These are phyloP conservation scores for Electrona antarctica DNA, from an alignment of 2,113 vertebrate genomes.

Conservation along the genomic window DNA sequence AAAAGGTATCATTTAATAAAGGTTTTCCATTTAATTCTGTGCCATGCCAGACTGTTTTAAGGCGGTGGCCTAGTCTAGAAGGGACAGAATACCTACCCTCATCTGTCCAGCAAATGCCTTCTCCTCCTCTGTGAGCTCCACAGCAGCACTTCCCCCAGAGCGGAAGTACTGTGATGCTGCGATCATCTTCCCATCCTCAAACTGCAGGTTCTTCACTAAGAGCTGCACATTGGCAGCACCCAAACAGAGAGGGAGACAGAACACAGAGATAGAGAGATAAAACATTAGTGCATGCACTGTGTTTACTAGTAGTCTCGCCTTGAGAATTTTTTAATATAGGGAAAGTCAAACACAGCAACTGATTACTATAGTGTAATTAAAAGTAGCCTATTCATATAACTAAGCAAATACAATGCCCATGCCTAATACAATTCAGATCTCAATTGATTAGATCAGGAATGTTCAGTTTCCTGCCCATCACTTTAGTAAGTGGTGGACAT, in stretches of 20 bases:
- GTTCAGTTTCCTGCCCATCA: too few relatives aligned
- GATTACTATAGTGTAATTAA: too few relatives aligned
- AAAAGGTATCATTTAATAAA: too few relatives aligned
- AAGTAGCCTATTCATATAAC: too few relatives aligned
- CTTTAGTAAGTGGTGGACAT: too few relatives aligned
- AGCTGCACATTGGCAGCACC: constrained; percentile 65
- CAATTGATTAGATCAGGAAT: too few relatives aligned
- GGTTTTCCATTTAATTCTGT: too few relatives aligned
- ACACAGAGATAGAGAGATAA: neutral
- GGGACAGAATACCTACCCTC: constrained; percentile 63
- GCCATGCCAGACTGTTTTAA: neutral
- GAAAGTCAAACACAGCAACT: neutral
- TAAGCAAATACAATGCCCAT: too few relatives aligned
- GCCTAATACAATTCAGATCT: too few relatives aligned
- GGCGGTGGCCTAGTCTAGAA: neutral
- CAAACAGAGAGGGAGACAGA: neutral
- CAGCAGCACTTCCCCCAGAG: constrained; percentile 63
- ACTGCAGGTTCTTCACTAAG: constrained; percentile 86
- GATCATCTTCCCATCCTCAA: constrained; percentile 88
- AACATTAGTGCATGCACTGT: neutral
- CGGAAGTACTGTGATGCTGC: constrained; percentile 82
- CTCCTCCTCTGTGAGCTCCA: constrained; percentile 84
- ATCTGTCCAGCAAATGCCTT: constrained; percentile 77
- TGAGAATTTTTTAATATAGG: neutral
- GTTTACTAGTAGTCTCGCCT: too few relatives aligned